A percentile compares a stretch with the other conserved stretches of the same genome.
Conservation (phyloP, 2,113 vertebrate genomes). For the Pelecanus crispus region DNA sequence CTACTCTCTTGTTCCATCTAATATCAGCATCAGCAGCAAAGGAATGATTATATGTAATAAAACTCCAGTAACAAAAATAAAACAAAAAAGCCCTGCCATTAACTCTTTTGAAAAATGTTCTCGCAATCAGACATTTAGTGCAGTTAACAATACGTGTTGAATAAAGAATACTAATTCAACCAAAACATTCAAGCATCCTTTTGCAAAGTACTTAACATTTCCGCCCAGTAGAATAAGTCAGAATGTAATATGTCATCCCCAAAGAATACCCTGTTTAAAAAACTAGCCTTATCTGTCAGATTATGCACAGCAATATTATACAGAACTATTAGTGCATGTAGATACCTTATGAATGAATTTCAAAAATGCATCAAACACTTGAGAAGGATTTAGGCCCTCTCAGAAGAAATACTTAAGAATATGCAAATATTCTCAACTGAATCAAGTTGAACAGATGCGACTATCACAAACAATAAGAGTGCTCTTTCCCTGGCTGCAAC, state of each 20-base stretch:
- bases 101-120: conserved; percentile 31
- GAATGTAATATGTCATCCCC: conserved; percentile 78
- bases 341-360: conserved; percentile 96
- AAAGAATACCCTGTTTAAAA: conserved; percentile 80
- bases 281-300: conserved; percentile 87
- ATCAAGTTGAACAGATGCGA: conserved; percentile 86
- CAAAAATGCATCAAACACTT: conserved; percentile 91
- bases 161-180: conserved; percentile 63
- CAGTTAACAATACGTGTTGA: conserved; percentile 32
- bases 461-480: conserved; percentile 82
- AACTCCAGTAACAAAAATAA: not conserved
- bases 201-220: conserved; percentile 82
- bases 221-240: conserved; percentile 73
- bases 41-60: not conserved
- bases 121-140: conserved; percentile 25
- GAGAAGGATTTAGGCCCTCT: conserved; percentile 86
- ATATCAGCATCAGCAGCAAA: not conserved
- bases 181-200: conserved; percentile 66
- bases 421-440: conserved; percentile 87
- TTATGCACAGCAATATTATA: conserved; percentile 87
- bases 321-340: conserved; percentile 93
- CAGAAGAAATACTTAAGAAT: conserved; percentile 93
- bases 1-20: not conserved
- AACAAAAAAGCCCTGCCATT: not conserved
- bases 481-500: conserved; percentile 72